A percentile compares a stretch with the other conserved stretches of the same genome.
phyloP scores from a whole-genome alignment of 2,888 invertebrate species.

The Euclidia mi region DNA sequence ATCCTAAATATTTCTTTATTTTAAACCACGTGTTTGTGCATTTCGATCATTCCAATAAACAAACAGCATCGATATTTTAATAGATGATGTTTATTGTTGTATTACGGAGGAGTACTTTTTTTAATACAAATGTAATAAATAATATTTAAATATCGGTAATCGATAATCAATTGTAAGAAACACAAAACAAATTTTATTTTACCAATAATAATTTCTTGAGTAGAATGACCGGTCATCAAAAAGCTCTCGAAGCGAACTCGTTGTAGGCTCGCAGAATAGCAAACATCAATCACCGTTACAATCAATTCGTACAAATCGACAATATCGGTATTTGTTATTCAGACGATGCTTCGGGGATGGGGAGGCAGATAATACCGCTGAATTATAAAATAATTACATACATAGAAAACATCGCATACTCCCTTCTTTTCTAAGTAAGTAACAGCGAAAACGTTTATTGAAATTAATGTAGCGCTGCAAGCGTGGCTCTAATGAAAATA shows the following conservation, averaged over 20 bases:
- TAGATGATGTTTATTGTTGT: too few relatives aligned
- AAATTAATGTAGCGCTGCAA: slow-evolving; percentile 16
- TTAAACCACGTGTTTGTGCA: slow-evolving; percentile 1
- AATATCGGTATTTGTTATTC: slow-evolving; percentile 49
- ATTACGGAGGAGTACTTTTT: too few relatives aligned
- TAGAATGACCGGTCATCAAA: slow-evolving; percentile 35
- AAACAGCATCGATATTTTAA: too few relatives aligned
- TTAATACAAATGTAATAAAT: too few relatives aligned
- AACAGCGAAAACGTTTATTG: slow-evolving; percentile 23
- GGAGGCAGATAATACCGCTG: slow-evolving; percentile 13
- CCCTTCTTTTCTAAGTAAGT: too few relatives aligned
- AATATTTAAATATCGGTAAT: too few relatives aligned
- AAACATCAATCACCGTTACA: slow-evolving; percentile 60
- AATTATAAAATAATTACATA: slow-evolving; percentile 17
- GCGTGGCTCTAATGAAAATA: slow-evolving; percentile 52
- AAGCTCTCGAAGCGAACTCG: slow-evolving; percentile 23
- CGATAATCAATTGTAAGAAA: not conserved
- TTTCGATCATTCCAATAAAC: too few relatives aligned
- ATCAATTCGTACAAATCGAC: slow-evolving; percentile 56
- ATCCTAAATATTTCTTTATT: slow-evolving; percentile 2
- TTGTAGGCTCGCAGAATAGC: slow-evolving; percentile 48
- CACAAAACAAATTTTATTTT: slow-evolving; percentile 25
- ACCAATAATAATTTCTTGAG: slow-evolving; percentile 35
- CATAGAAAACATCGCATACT: not conserved
- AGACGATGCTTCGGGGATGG: slow-evolving; percentile 22